Base-by-base conservation (phyloP, 2,888 invertebrate genomes). In the Ischnura elegans region DNA sequence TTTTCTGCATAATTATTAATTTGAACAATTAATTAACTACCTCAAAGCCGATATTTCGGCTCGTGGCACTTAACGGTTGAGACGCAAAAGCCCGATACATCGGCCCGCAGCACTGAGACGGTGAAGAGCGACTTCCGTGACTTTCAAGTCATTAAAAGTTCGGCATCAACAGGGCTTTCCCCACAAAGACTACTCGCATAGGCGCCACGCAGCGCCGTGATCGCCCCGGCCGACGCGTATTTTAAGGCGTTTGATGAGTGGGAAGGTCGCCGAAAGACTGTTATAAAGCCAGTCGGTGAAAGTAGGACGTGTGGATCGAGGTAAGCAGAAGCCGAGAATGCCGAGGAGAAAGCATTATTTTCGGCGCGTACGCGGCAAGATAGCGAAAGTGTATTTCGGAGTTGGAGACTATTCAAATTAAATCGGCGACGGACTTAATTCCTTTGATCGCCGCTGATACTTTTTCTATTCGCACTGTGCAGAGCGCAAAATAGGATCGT, bases 211-310 rank as follows among this genome's bases (percentile, higher is more conserved):
- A 76, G 36, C 21, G 25, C 29, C 3, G 29, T 36, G 29, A 76
- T 36, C 76, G 29, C 10, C 76, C 13, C 0, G 29, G 36, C 13
- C 76, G 76, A 76, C 29, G 76, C 76, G 13, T 76, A 76, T 76
- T 76, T 36, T 76, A 36, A 25, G 36, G 36, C 25, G 36, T 76
- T 76, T 36, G 36, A 76, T 76, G 76, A 36, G 29, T 76, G 29
- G 25, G 36, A 8, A 25, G 76, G 29, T 36, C 51, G n/a, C 13
- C 2, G 36, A n/a, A 13, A 10, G 76, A 76, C 76, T 25, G 36
- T 29, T 76, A 76, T 76, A 76, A 76, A 36, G 36, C 76, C 76
- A 76, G 76, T 76, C 76, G 36, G 76, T 76, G 76, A 76, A 76
- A 76, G 76, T 76, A 76, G 76, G 76, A 76, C 76, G 76, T 1